Base-by-base conservation (phyloP, 2,113 vertebrate genomes). In the Caracal caracal region DNA sequence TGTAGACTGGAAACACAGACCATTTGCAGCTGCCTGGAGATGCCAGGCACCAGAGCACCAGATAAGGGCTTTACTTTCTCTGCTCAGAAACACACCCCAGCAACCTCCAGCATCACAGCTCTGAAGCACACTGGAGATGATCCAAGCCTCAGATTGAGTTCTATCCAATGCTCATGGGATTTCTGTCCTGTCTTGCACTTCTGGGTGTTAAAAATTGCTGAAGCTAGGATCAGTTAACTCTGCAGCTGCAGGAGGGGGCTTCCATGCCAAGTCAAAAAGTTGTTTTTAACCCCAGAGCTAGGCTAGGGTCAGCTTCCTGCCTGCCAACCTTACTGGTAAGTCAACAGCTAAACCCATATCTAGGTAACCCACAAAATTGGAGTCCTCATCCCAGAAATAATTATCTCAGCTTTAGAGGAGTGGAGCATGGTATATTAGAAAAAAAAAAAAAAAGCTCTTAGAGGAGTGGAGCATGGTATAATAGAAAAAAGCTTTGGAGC, bases 1-100 rank as follows among this genome's bases (percentile, higher is more conserved):
- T 96, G 93, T 81, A 97, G 80, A 90, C 75, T 96, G 56, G 87
- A 96, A 94, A 95, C 83, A 88, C 17, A 80, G 65, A 95, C 49
- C 80, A 81, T 90, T 95, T 97, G 95, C 61, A 96, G 59, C 65
- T 94, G 33, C 88, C 61, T 71, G 4, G 79, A 94, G 75, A 92
- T 79, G 90, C 37, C 17, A 75, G 35, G 28, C 88, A n/a, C 9
- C 30, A 83, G 40, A 82, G 56, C 11, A 87, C 83, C 93, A 97
- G 75, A 97, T 96, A 90, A 92, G 88, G 90, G 90, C 94, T 96
- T 90, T 96, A 59, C 35, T 92, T 37, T 61, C 90, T 88, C 88
- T 93, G 35, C 30, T 97, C 71, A 96, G 75, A 13, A 94, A 78
- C 70, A 93, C 7, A 93, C 10, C 12, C n/a, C 22, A 88, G 88